These are phyloP conservation scores for Protonemura montana DNA, from an alignment of 2,888 invertebrate species.

Conservation along the genomic window DNA sequence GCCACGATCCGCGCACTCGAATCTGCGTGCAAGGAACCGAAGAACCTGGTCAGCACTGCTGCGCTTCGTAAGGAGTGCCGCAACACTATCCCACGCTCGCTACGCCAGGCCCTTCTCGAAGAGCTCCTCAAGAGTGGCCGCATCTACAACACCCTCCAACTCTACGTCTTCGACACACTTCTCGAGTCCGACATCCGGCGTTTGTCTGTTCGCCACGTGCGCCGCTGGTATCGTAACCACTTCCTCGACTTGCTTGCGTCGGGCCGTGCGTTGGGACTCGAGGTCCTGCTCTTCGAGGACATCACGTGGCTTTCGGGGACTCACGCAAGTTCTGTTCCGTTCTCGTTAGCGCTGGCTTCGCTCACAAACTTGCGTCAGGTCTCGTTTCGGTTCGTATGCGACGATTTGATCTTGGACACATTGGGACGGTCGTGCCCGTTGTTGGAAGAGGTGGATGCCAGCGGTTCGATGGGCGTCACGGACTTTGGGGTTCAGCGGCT, in stretches of 20 bases:
- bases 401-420: constrained; percentile 47
- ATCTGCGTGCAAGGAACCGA: constrained; percentile 38
- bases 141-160: constrained; percentile 48
- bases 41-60: constrained; percentile 16
- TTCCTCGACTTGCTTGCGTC: constrained; percentile 47
- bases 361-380: constrained; percentile 46
- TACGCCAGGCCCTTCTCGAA: constrained; percentile 49
- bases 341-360: constrained; percentile 46
- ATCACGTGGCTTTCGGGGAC: constrained; percentile 46
- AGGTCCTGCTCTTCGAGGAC: constrained; percentile 48
- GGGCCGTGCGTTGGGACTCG: constrained; percentile 47
- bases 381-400: constrained; percentile 49
- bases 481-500: constrained; percentile 47
- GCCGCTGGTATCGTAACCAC: constrained; percentile 47
- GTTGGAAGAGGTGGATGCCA: constrained; percentile 48
- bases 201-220: constrained; percentile 48
- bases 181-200: constrained; percentile 48
- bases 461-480: constrained; percentile 48
- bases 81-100: constrained; percentile 44
- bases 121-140: constrained; percentile 47
- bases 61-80: constrained; percentile 36
- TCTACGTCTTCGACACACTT: constrained; percentile 47
- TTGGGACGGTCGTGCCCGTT: constrained; percentile 47
- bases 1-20: constrained; percentile 45
- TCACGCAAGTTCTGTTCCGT: constrained; percentile 41